These are phyloP conservation scores for Sycobia sp. DNA, from an alignment of 1,140 invertebrate genomes.

Conservation along the genomic window DNA sequence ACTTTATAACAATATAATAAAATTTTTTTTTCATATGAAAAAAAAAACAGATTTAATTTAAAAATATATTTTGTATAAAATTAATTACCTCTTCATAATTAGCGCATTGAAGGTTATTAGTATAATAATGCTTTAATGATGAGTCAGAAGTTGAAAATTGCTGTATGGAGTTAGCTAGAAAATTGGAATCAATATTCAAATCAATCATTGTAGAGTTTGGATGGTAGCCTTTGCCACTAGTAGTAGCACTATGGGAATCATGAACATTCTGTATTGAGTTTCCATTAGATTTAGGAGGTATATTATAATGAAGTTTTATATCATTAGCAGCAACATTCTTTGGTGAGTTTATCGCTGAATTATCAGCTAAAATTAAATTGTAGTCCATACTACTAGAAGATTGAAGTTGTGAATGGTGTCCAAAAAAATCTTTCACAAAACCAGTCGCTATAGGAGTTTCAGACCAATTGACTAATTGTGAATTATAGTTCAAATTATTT, in stretches of 20 bases:
- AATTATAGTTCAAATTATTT: constrained; percentile 48
- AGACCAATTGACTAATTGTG: constrained; percentile 49
- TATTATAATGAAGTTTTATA: constrained; percentile 46
- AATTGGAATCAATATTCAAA: constrained; percentile 53
- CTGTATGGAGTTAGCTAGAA: constrained; percentile 54
- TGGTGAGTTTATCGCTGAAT: constrained; percentile 45
- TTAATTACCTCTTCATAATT: constrained; percentile 44
- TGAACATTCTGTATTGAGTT: constrained; percentile 47
- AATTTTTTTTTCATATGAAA: neutral
- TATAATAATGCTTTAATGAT: constrained; percentile 48
- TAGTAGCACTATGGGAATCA: constrained; percentile 45
- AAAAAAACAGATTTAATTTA: neutral
- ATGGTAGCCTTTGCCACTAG: constrained; percentile 45
- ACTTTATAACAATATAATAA: neutral
- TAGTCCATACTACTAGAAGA: constrained; percentile 47
- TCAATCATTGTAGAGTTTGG: constrained; percentile 56
- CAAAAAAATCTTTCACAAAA: constrained; percentile 48
- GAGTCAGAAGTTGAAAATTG: constrained; percentile 54
- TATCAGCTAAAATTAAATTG: constrained; percentile 52
- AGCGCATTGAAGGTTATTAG: constrained; percentile 45
- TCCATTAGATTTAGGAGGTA: constrained; percentile 40
- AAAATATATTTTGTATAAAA: neutral
- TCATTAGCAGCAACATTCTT: constrained; percentile 42
- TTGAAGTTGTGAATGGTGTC: constrained; percentile 48
- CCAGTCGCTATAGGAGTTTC: constrained; percentile 42